Evolutionary conservation across 2,888 invertebrate species (phyloP).

Genomic region (Dione juno): DNA sequence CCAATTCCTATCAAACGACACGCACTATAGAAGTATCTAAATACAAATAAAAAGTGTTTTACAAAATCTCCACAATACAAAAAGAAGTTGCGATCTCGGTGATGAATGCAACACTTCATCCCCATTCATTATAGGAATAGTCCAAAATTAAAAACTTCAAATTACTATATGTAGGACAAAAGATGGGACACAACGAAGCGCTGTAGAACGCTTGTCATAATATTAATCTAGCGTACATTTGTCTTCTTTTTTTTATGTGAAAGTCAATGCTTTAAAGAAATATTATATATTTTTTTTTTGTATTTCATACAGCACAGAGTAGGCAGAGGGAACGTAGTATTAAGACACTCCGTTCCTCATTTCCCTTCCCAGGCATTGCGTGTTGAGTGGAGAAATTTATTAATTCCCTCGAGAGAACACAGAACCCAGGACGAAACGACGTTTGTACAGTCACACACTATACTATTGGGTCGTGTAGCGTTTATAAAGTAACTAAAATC

Average conservation of each 20-base stretch:
- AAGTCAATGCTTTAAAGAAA: neutral
- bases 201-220: constrained; percentile 11
- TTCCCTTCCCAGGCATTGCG: too few species aligned
- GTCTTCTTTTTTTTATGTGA: neutral
- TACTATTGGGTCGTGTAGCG: too few species aligned
- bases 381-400: too few species aligned
- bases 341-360: too few species aligned
- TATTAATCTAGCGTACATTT: constrained; percentile 10
- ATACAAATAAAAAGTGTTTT: neutral
- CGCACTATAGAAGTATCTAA: neutral
- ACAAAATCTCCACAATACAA: neutral
- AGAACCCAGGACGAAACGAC: too few species aligned
- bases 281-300: too few species aligned
- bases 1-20: neutral
- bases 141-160: constrained; percentile 13
- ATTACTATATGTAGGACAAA: constrained; percentile 13
- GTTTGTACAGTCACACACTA: too few species aligned
- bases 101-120: constrained; percentile 12
- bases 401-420: too few species aligned
- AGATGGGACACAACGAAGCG: neutral
- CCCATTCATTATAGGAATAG: constrained; percentile 14
- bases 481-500: too few species aligned
- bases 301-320: too few species aligned
- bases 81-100: neutral
- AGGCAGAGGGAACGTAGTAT: too few species aligned